Conservation (phyloP, 1,140 invertebrate species). For the Diorhabda carinulata region DNA sequence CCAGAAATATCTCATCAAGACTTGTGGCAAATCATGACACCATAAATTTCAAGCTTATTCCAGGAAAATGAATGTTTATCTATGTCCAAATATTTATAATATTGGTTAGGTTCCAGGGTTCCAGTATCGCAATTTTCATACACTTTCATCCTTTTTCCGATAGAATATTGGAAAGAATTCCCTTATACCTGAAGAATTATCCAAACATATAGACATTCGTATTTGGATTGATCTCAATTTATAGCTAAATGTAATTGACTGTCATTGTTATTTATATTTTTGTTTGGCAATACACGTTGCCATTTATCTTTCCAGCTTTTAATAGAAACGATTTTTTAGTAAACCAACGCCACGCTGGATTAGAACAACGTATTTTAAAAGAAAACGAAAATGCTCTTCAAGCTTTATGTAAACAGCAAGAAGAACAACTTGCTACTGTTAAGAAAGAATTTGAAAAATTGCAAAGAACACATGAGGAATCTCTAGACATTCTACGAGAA, state of each 20-base stretch:
- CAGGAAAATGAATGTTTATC: too few species aligned
- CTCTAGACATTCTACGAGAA: conserved; percentile 42
- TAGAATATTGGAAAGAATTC: too few species aligned
- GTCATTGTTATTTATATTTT: not conserved
- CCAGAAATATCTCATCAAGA: too few species aligned
- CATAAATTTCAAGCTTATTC: too few species aligned
- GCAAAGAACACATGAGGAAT: conserved; percentile 40
- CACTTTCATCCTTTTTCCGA: too few species aligned
- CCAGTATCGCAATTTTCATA: too few species aligned
- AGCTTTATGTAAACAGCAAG: conserved; percentile 34
- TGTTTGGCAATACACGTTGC: not conserved
- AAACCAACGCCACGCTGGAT: conserved; percentile 37
- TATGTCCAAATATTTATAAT: too few species aligned
- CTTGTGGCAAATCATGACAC: too few species aligned
- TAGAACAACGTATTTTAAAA: conserved; percentile 29
- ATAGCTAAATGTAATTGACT: too few species aligned
- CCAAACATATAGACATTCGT: not conserved
- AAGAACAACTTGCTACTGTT: conserved; percentile 37
- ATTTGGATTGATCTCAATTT: too few species aligned
- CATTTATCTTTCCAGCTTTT: not conserved
- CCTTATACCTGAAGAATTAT: not conserved
- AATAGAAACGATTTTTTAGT: conserved; percentile 31
- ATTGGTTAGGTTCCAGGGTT: too few species aligned
- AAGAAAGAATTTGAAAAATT: conserved; percentile 41
- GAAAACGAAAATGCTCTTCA: conserved; percentile 33